phyloP scores from a whole-genome alignment of 2,888 invertebrate species.

The Andrena praecox region DNA sequence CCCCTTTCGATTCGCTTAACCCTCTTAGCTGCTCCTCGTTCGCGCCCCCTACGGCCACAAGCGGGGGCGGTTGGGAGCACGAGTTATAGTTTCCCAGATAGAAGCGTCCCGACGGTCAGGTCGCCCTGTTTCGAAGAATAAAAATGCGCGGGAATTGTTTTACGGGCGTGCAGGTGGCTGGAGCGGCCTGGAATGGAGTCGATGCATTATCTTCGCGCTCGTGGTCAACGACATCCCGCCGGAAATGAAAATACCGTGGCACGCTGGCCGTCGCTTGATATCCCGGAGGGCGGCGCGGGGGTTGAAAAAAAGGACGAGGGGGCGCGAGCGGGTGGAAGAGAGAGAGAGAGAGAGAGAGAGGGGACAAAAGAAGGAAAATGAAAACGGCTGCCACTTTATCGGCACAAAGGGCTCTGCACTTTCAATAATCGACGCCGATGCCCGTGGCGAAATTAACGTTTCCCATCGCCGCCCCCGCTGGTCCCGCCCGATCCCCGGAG shows the following conservation, averaged over 20 bases:
- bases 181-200: conserved; percentile 44
- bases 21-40: conserved; percentile 39
- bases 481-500: background rate
- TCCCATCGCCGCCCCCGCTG: background rate
- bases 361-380: conserved; percentile 23
- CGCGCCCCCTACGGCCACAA: conserved; percentile 40
- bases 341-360: background rate
- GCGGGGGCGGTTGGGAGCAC: background rate
- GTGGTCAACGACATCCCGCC: conserved; percentile 53
- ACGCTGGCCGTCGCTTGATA: conserved; percentile 3
- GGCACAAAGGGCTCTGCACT: conserved; percentile 37
- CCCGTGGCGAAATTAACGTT: conserved; percentile 45
- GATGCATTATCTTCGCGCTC: conserved; percentile 62
- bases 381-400: conserved; percentile 50
- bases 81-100: conserved; percentile 59
- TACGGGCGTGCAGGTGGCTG: conserved; percentile 28
- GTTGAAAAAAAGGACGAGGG: background rate
- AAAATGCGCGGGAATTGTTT: conserved; percentile 64
- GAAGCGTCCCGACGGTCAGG: conserved; percentile 1
- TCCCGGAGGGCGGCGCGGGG: no score
- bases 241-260: conserved; percentile 66
- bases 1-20: conserved; percentile 56
- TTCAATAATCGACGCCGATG: conserved; percentile 61
- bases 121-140: conserved; percentile 57
- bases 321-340: no score